Percentiles rank a stretch among this genome's conserved stretches.
Conservation (phyloP, 1,140 invertebrate species). For the Heliothis subflexa region DNA sequence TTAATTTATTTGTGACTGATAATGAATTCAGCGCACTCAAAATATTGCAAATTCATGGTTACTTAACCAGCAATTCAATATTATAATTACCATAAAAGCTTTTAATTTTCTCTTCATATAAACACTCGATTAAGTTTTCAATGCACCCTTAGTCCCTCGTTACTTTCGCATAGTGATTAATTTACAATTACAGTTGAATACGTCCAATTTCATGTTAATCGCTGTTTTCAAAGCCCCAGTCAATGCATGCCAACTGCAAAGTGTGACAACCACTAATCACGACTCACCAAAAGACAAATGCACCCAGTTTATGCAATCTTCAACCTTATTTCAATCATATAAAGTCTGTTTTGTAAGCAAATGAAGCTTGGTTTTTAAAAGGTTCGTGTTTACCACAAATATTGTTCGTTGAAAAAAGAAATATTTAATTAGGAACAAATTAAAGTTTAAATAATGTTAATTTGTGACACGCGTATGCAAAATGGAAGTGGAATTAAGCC, state of each 20-base stretch:
- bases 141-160: background rate
- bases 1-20: too few relatives aligned
- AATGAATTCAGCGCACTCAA: too few relatives aligned
- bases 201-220: slow-evolving; percentile 25
- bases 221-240: slow-evolving; percentile 28
- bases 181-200: slow-evolving; percentile 24
- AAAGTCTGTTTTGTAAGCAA: background rate
- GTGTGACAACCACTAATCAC: slow-evolving; percentile 67
- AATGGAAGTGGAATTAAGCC: slow-evolving; percentile 16
- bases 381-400: slow-evolving; percentile 40
- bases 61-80: too few relatives aligned
- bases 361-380: background rate
- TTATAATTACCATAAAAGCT: too few relatives aligned
- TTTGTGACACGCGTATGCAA: slow-evolving; percentile 26
- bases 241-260: slow-evolving; percentile 49
- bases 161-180: background rate
- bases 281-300: slow-evolving; percentile 43
- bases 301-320: slow-evolving; percentile 26
- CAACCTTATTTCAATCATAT: background rate
- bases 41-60: background rate
- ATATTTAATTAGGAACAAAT: slow-evolving; percentile 41
- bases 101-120: background rate
- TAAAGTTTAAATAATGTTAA: slow-evolving; percentile 46
- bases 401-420: slow-evolving; percentile 37
- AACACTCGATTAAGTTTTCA: background rate